A percentile compares a stretch with the other conserved stretches of the same genome.
Conservation (phyloP, 2,888 invertebrate genomes). For the Hartigia nigra region DNA sequence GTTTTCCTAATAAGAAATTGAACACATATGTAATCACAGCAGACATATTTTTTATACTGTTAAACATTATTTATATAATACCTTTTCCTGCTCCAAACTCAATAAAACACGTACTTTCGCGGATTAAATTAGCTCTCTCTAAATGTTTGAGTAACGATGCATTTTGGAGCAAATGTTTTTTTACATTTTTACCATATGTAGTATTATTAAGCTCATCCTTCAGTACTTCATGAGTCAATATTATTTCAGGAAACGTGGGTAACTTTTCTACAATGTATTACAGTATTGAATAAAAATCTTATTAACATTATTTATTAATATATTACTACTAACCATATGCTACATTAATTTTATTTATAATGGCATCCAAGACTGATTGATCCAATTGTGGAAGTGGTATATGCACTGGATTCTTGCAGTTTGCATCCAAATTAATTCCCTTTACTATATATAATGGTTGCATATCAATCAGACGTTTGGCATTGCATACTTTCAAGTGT, state of each 20-base stretch:
- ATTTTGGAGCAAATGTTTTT: constrained; percentile 82
- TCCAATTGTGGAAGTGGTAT: constrained; percentile 49
- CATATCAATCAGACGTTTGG: constrained; percentile 66
- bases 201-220: constrained; percentile 67
- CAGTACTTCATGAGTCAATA: constrained; percentile 66
- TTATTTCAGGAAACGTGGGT: constrained; percentile 61
- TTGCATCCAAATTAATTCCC: constrained; percentile 66
- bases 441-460: constrained; percentile 69
- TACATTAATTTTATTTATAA: constrained; percentile 53
- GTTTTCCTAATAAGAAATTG: constrained; percentile 70
- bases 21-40: background rate
- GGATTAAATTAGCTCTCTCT: constrained; percentile 71
- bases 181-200: constrained; percentile 73
- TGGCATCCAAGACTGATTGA: constrained; percentile 37
- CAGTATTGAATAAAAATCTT: background rate
- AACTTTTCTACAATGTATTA: constrained; percentile 46
- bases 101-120: constrained; percentile 77
- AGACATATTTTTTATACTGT: constrained; percentile 1
- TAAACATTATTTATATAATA: constrained; percentile 42
- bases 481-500: constrained; percentile 81
- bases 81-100: constrained; percentile 95
- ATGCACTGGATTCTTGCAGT: constrained; percentile 28
- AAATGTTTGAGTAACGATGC: constrained; percentile 81
- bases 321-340: constrained; percentile 48
- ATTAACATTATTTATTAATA: background rate